Conservation (phyloP, 2,113 vertebrate genomes). For the Lasiurus cinereus region DNA sequence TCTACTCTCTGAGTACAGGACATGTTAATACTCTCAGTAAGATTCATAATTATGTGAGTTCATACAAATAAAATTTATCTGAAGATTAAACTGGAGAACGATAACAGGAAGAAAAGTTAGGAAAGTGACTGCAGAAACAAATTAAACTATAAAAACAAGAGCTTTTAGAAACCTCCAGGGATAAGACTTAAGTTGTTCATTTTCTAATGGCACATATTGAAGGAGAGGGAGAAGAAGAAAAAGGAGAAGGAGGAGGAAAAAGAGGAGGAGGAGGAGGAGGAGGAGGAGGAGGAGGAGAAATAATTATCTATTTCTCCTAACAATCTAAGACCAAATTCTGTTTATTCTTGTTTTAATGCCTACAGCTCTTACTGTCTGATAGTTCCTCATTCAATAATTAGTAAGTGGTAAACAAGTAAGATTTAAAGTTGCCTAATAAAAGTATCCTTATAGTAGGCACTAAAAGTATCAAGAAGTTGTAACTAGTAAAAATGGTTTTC, state of each 20-base stretch:
- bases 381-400: constrained; percentile 73
- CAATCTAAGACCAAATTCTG: constrained; percentile 62
- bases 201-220: constrained; percentile 30
- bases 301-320: constrained; percentile 31
- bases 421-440: constrained; percentile 74
- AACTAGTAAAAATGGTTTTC: constrained; percentile 20
- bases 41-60: neutral
- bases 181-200: neutral
- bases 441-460: constrained; percentile 55
- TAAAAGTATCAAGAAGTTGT: constrained; percentile 66
- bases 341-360: constrained; percentile 51
- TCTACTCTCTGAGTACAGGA: neutral
- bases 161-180: neutral
- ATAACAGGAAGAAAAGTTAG: constrained; percentile 62
- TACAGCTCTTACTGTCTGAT: constrained; percentile 54
- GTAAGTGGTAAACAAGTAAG: constrained; percentile 51
- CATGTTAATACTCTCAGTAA: neutral
- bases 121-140: neutral
- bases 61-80: neutral
- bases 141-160: constrained; percentile 57
- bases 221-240: neutral
- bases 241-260: neutral
- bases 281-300: neutral
- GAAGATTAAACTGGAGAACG: constrained; percentile 43
- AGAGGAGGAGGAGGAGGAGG: no score